Base-by-base conservation (phyloP, 2,113 vertebrate species). In the Scortum barcoo region DNA sequence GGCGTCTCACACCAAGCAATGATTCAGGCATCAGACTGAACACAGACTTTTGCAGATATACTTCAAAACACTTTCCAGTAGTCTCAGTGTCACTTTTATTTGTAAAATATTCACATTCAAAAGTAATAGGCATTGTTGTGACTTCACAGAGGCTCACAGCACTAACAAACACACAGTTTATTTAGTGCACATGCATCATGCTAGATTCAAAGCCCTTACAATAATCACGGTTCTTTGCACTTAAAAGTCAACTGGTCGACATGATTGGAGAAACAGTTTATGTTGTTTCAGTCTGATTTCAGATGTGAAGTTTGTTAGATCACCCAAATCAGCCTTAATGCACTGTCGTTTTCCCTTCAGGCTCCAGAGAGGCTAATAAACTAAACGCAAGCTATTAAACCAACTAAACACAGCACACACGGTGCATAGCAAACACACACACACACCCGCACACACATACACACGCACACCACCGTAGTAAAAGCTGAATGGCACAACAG, bases 181-280 rank as follows among this genome's bases (percentile, higher is more conserved):
- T 90, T 92, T 66, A 89, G 89, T 93, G 89, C 92, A 93, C 92
- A 95, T 94, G 93, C 92, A 95, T 94, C 90, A 93, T 93, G 89
- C 87, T 89, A 76, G 85, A 93, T 80, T 90, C 85, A 83, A 92
- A 91, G 89, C 88, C 93, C 90, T 92, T 89, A 89, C 90, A 82
- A 78, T 78, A 89, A 82, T 89, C 91, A 89, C 77, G 19, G 65
- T 80, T 84, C 82, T 87, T 88, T 86, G 76, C 70, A 72, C 83
- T 84, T 33, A 77, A 85, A 85, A 84, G 16, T 81, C 60, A 50
- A 50, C 46, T 75, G 38, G 48, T 79, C 28, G 57, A 69, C 67
- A 48, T 42, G 51, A 81, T 69, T 77, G 26, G 30, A 63, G 63
- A 44, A 74, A 66, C 30, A 9, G 16, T 79, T 78, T 57, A 51